Evolutionary conservation across 2,888 invertebrate species (phyloP).

Genomic region (Rotaria socialis): DNA sequence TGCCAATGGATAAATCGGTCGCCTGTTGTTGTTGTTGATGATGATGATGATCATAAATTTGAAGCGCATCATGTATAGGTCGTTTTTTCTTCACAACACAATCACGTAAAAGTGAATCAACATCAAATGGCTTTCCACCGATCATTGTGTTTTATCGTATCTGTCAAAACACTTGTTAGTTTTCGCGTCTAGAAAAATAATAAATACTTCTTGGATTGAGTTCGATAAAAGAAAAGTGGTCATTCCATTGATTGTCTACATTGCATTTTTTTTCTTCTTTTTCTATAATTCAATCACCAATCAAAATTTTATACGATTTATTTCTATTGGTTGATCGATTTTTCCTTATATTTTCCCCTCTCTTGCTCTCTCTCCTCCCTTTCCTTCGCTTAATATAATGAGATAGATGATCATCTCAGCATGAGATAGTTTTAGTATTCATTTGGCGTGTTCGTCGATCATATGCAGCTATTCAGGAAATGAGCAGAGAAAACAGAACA

Average conservation of each 20-base stretch:
- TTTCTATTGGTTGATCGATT: background rate
- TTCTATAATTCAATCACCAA: background rate
- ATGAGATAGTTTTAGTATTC: slow-evolving; percentile 9
- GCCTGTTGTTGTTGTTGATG: background rate
- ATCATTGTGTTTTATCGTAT: background rate
- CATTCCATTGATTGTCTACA: background rate
- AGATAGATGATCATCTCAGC: slow-evolving; percentile 23
- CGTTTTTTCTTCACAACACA: background rate
- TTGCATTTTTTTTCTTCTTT: background rate
- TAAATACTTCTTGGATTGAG: background rate
- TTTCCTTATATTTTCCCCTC: background rate
- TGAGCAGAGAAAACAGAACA: slow-evolving; percentile 36
- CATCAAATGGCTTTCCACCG: slow-evolving; percentile 32
- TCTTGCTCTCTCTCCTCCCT: too few relatives aligned
- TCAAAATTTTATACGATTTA: background rate
- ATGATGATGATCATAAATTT: background rate
- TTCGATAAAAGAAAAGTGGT: background rate
- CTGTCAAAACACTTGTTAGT: background rate
- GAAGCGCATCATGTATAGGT: background rate
- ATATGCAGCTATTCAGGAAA: background rate
- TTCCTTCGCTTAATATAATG: background rate
- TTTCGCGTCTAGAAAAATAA: background rate
- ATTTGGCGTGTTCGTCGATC: slow-evolving; percentile 3
- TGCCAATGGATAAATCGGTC: background rate
- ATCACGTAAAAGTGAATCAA: slow-evolving; percentile 13